phyloP scores from a whole-genome alignment of 64 coral and sea anemone genomes.

The Cladopsammia gracilis region DNA sequence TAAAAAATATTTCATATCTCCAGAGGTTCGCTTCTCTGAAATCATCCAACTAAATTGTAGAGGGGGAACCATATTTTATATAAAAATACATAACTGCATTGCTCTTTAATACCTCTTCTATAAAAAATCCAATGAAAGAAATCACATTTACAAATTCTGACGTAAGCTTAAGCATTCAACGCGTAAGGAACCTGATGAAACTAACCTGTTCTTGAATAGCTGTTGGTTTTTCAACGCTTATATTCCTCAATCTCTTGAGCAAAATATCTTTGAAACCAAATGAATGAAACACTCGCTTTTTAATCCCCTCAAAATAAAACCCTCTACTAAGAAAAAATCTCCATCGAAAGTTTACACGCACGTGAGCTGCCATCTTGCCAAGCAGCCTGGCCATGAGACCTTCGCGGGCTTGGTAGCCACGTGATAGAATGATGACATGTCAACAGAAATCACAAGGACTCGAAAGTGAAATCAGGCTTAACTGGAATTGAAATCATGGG shows the following conservation, averaged over 20 bases:
- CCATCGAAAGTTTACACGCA: background rate
- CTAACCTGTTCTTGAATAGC: slow-evolving; percentile 90
- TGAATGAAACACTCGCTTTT: slow-evolving; percentile 55
- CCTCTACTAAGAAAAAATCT: background rate
- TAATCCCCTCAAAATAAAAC: slow-evolving; percentile 8
- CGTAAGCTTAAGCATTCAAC: too few relatives aligned
- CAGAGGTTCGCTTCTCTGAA: too few relatives aligned
- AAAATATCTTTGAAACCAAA: slow-evolving; percentile 67
- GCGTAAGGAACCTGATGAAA: background rate
- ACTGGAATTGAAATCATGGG: background rate
- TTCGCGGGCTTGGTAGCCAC: background rate
- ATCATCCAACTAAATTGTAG: too few relatives aligned
- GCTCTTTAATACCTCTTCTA: too few relatives aligned
- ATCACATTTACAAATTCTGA: too few relatives aligned
- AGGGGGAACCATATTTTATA: too few relatives aligned
- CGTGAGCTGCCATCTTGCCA: slow-evolving; percentile 61
- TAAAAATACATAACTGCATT: too few relatives aligned
- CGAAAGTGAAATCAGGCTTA: background rate
- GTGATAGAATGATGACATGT: slow-evolving; percentile 41
- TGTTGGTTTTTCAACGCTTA: slow-evolving; percentile 63
- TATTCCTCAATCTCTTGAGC: slow-evolving; percentile 54
- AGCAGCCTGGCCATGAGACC: background rate
- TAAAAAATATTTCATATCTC: too few relatives aligned
- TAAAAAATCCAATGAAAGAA: too few relatives aligned
- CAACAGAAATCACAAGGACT: background rate